Conservation (phyloP, 2,113 vertebrate genomes). For the Ctenomys sociabilis region DNA sequence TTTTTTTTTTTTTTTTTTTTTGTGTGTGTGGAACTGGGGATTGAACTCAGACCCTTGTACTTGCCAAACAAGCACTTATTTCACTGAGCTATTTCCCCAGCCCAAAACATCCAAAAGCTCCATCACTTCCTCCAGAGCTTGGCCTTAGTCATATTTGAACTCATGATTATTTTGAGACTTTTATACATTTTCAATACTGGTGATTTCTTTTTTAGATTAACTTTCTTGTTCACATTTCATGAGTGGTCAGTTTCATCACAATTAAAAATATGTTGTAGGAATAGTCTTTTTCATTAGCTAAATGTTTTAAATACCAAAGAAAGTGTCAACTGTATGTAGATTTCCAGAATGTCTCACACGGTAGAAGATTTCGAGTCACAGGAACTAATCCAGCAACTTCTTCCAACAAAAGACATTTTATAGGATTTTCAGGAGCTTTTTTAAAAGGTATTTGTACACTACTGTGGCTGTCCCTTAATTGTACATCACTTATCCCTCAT, state of each 20-base stretch:
- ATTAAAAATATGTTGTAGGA: neutral
- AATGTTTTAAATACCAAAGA: neutral
- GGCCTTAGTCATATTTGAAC: neutral
- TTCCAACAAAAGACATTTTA: neutral
- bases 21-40: no score
- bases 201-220: neutral
- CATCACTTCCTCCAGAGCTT: neutral
- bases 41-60: no score
- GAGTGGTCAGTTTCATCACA: neutral
- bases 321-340: neutral
- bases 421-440: neutral
- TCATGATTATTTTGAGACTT: neutral
- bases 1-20: no score
- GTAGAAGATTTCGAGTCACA: neutral
- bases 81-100: no score
- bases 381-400: neutral
- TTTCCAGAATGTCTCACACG: neutral
- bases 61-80: no score
- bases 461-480: neutral
- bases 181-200: neutral
- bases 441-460: neutral
- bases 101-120: neutral
- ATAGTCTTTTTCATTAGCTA: neutral
- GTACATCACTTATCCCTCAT: neutral
- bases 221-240: neutral